Percentiles rank a stretch among this genome's conserved stretches.
These are phyloP conservation scores for Brachionus angularis DNA, from an alignment of 1,140 invertebrate species.

Conservation along the genomic window DNA sequence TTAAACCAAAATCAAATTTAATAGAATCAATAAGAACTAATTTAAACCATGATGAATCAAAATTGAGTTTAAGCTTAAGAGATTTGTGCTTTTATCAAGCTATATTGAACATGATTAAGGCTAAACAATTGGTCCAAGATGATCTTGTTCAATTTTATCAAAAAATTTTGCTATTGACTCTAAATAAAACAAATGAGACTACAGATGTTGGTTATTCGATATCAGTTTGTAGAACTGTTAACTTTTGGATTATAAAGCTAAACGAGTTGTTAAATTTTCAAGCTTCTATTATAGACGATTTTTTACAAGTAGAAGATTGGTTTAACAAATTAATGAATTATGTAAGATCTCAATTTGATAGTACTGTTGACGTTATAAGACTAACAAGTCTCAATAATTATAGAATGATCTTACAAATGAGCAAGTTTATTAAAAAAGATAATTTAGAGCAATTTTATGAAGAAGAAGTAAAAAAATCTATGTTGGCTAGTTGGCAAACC, in stretches of 20 bases:
- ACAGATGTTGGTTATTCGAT: constrained; percentile 24
- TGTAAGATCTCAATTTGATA: constrained; percentile 11
- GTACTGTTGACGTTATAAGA: constrained; percentile 26
- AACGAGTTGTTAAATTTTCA: background rate
- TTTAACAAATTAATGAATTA: constrained; percentile 3
- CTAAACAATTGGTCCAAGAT: constrained; percentile 1
- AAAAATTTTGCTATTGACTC: background rate
- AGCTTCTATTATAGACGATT: background rate
- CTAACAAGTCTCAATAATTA: constrained; percentile 4
- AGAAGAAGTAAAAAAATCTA: constrained; percentile 23
- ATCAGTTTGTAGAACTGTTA: constrained; percentile 1
- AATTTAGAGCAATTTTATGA: background rate
- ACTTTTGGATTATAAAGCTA: constrained; percentile 14
- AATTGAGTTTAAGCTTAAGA: background rate
- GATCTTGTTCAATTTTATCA: background rate
- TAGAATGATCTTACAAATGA: background rate
- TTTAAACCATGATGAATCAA: too few species aligned
- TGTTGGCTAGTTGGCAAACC: constrained; percentile 10
- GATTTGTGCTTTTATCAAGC: constrained; percentile 37
- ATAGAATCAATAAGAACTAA: too few species aligned
- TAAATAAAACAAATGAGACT: background rate
- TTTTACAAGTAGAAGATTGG: background rate
- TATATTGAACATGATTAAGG: constrained; percentile 20
- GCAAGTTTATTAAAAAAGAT: constrained; percentile 5
- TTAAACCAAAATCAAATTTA: background rate